Evolutionary conservation across 2,888 invertebrate genomes (phyloP).

Genomic region (Drosophila pegasa): DNA sequence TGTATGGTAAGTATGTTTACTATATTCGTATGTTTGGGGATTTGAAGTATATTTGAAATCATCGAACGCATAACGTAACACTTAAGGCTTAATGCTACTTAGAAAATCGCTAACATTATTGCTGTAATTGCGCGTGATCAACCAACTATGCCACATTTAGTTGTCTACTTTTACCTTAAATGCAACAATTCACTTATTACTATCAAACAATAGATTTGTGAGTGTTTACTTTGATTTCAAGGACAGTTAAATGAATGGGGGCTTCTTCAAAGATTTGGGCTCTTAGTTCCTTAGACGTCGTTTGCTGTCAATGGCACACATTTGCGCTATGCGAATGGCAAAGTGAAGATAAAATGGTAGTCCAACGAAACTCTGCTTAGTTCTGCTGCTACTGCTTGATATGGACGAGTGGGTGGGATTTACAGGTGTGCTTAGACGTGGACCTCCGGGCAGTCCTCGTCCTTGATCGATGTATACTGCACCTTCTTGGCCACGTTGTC

Average conservation of each 20-base stretch:
- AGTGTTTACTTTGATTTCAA: slow-evolving; percentile 22
- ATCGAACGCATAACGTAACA: slow-evolving; percentile 66
- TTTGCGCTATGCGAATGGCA: slow-evolving; percentile 74
- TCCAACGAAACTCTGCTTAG: slow-evolving; percentile 34
- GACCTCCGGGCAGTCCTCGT: slow-evolving; percentile 86
- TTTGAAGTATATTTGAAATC: slow-evolving; percentile 51
- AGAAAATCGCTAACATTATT: slow-evolving; percentile 69
- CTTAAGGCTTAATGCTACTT: slow-evolving; percentile 58
- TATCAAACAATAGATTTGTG: slow-evolving; percentile 66
- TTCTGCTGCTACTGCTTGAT: slow-evolving; percentile 37
- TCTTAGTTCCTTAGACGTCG: slow-evolving; percentile 20
- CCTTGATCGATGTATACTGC: slow-evolving; percentile 90
- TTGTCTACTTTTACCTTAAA: slow-evolving; percentile 50
- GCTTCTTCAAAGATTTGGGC: slow-evolving; percentile 48
- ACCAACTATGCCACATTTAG: slow-evolving; percentile 44
- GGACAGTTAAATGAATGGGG: slow-evolving; percentile 32
- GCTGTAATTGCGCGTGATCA: slow-evolving; percentile 49
- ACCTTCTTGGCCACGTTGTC: slow-evolving; percentile 89
- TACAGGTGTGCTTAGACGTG: slow-evolving; percentile 78
- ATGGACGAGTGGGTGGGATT: slow-evolving; percentile 40
- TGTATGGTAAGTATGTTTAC: slow-evolving; percentile 33
- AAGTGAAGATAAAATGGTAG: slow-evolving; percentile 39
- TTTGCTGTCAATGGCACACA: slow-evolving; percentile 69
- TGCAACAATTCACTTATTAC: slow-evolving; percentile 74
- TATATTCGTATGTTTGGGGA: slow-evolving; percentile 30